Evolutionary conservation across 2,888 invertebrate genomes (phyloP).

Genomic region (Patella depressa): DNA sequence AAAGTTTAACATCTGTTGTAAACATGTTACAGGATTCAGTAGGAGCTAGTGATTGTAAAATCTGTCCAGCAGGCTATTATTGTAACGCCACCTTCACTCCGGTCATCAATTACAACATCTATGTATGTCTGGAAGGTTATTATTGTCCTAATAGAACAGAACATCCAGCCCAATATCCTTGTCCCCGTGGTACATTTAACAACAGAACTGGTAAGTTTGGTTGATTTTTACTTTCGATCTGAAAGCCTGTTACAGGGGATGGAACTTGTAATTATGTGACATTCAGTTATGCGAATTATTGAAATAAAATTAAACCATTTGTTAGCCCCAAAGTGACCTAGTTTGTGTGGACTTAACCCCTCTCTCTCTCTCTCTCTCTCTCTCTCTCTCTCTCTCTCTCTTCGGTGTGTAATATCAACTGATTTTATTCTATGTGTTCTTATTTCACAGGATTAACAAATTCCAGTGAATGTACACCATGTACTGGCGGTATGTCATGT

Average conservation of each 20-base stretch:
- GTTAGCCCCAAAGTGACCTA: too few species aligned
- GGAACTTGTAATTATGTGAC: too few species aligned
- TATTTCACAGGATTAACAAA: conserved; percentile 48
- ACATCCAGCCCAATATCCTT: conserved; percentile 59
- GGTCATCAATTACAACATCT: conserved; percentile 55
- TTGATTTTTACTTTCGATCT: too few species aligned
- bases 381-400: too few species aligned
- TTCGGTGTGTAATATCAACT: too few species aligned
- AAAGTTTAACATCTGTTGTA: not conserved
- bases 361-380: too few species aligned
- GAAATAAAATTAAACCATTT: too few species aligned
- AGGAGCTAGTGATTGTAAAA: conserved; percentile 50
- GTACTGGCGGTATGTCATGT: conserved; percentile 68
- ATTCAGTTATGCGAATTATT: too few species aligned
- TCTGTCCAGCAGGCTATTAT: conserved; percentile 61
- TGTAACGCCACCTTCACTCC: conserved; percentile 67
- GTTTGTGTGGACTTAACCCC: too few species aligned
- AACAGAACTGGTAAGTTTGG: conserved; percentile 62
- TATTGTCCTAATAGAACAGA: conserved; percentile 67
- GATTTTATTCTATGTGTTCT: not conserved
- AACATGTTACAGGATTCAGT: conserved; percentile 42
- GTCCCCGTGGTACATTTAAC: conserved; percentile 66
- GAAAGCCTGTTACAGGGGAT: too few species aligned
- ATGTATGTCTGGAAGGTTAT: conserved; percentile 65
- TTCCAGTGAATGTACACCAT: conserved; percentile 58